Evolutionary conservation across 1,140 invertebrate species (phyloP), one percentile per base, ranked within the genome.

Genomic region (Lasioglossum albipes): DNA sequence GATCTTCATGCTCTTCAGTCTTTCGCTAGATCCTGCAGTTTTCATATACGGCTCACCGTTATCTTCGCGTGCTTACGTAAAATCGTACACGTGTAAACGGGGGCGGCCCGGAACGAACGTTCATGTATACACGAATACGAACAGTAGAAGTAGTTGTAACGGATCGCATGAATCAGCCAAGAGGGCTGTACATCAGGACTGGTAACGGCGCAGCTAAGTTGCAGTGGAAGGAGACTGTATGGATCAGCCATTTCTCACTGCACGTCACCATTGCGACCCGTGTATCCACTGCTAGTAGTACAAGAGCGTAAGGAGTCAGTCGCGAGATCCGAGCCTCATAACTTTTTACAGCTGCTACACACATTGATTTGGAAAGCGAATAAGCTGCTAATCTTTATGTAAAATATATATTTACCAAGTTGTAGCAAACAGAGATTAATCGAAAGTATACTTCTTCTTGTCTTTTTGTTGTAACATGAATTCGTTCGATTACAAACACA

Each of bases 231-330:
- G 72, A 75, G 71, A 80, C 78, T 67, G 78, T 67, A 75, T 75
- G 65, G 78, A 80, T 80, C 78, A 68, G 64, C 71, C 78, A 75
- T 75, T 80, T 57, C 71, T 80, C 78, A 75, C 72, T 73, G 71
- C 13, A 41, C 78, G 71, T 80, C 78, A 41, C 78, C 72, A 67
- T 49, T 66, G 54, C 36, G 45, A 20, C 59, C 45, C 5, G 2
- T 68, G 27, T 72, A 61, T 59, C 71, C 52, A 27, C 71, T 12
- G 78, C 18, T 4, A 74, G 78, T 80, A 67, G 72, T 45, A 61
- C 2, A 3, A 41, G 41, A 27, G 41, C 20, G 71, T 68, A 61
- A 49, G 52, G 64, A 68, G 76, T 80, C 71, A 49, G 78, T 49
- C 71, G 41, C 31, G 10, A 49, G 27, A n/a, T 67, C 52, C 22